Evolutionary conservation across 2,113 vertebrate species (phyloP), one percentile per base, ranked within the genome.

Genomic region (Shinisaurus crocodilurus): DNA sequence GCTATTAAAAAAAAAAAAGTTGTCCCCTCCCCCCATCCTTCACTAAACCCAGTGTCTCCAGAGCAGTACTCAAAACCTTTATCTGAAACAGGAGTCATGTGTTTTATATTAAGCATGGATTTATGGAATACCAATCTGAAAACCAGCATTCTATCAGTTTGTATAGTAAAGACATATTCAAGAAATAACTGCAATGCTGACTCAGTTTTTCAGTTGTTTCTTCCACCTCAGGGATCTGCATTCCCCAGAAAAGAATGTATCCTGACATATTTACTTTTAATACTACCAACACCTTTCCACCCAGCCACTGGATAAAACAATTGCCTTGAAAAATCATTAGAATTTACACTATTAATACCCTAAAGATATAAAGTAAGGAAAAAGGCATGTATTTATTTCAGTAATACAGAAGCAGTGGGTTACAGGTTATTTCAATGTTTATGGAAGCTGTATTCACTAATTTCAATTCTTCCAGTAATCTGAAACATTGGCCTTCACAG

Each of bases 301-400:
- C 25, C 25, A 67, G 12, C 25, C 10, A 3, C 63, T 67, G 25
- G 40, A 67, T 12, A 60, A 34, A 60, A 34, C 16, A 40, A 60
- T 63, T 82, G 8, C 57, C 18, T 63, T 63, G n/a, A 40, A 40
- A 83, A 83, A 8, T 43, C 23, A 50, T 0, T 15, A 1, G 2
- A 74, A 77, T 16, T 34, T 1, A 1, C 40, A 92, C 86, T 91
- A 37, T 9, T 3, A 84, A 0, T 20, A 2, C 65, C 60, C 45
- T 0, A 0, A 86, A 91, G 80, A 3, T 93, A 90, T 82, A 8
- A 72, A 95, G 74, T 34, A 89, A 80, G 20, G 16, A 76, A 65
- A 40, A 25, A 23, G 0, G 60, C n/a, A 67, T n/a, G 29, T 18
- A 77, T 88, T 79, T 88, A 27, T 77, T 65, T 0, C 0, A 91